Conservation (phyloP, 2,113 vertebrate genomes). For the Phalacrocorax brasilianus region DNA sequence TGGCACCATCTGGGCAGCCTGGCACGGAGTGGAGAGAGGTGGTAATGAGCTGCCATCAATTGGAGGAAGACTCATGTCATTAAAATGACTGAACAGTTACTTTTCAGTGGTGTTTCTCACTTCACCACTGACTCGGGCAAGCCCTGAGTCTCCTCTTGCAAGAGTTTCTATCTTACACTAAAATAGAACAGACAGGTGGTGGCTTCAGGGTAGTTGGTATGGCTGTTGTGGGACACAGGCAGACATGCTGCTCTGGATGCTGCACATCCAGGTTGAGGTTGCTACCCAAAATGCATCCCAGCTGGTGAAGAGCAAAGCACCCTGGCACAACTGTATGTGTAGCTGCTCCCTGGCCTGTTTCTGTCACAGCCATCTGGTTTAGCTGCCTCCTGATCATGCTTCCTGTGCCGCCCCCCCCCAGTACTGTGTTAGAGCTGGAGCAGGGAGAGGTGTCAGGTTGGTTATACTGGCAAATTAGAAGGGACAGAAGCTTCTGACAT, state of each 20-base stretch:
- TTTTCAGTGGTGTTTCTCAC: not conserved
- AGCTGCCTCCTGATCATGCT: not conserved
- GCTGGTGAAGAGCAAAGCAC: not conserved
- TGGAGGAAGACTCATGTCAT: not conserved
- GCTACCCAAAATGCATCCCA: not conserved
- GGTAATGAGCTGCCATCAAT: slow-evolving; percentile 44
- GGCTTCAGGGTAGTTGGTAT: not conserved
- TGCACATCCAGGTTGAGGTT: not conserved
- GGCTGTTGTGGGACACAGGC: not conserved
- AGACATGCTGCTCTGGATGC: not conserved
- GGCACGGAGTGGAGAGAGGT: not conserved
- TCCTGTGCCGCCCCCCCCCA: no score
- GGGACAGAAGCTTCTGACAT: not conserved
- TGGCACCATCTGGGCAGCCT: slow-evolving; percentile 61
- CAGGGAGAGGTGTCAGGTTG: not conserved
- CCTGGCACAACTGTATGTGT: not conserved
- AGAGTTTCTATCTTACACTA: not conserved
- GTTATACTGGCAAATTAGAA: not conserved
- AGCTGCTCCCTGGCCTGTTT: slow-evolving; percentile 7
- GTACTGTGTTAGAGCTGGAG: not conserved
- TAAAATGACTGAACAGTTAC: slow-evolving; percentile 28
- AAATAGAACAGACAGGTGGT: not conserved
- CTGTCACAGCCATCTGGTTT: slow-evolving; percentile 28
- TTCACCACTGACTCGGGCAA: not conserved
- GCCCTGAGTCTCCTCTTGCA: not conserved